phyloP scores from a whole-genome alignment of 2,797 vertebrate species.

The Rhinatrema bivittatum region DNA sequence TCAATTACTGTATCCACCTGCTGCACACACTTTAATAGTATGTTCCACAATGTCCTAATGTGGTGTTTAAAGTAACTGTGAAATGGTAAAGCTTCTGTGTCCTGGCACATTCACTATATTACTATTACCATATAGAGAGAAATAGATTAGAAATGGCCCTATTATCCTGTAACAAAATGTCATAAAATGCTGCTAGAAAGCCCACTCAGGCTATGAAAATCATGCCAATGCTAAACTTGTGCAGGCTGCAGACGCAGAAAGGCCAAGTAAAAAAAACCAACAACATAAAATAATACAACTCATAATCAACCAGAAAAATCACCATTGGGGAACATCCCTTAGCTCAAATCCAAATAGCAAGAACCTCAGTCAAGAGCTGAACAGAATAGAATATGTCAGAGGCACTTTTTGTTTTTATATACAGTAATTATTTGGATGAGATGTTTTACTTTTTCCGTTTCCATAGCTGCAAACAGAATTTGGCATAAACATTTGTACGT shows the following conservation, averaged over 20 bases:
- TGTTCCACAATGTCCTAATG: no score
- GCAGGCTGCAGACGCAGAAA: constrained; percentile 4
- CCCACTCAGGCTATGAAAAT: constrained; percentile 5
- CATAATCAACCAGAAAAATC: no score
- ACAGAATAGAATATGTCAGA: neutral
- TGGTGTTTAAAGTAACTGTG: no score
- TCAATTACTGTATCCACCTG: no score
- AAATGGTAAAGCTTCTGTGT: no score
- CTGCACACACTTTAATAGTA: no score
- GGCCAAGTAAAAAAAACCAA: constrained; percentile 8
- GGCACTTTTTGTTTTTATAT: constrained; percentile 13
- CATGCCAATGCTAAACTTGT: constrained; percentile 19
- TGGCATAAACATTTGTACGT: constrained; percentile 45
- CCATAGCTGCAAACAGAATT: constrained; percentile 41
- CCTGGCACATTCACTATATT: no score
- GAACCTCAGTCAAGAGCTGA: constrained; percentile 19
- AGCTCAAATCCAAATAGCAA: neutral
- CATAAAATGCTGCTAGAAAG: constrained; percentile 9
- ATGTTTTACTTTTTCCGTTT: constrained; percentile 19
- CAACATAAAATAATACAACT: constrained; percentile 18
- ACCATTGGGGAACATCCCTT: no score
- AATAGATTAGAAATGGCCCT: no score
- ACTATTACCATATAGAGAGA: no score
- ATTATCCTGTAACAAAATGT: no score
- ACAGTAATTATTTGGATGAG: constrained; percentile 24